Evolutionary conservation across 1,140 invertebrate species (phyloP), one percentile per base, ranked within the genome.

Genomic region (Reticulitermes speratus): DNA sequence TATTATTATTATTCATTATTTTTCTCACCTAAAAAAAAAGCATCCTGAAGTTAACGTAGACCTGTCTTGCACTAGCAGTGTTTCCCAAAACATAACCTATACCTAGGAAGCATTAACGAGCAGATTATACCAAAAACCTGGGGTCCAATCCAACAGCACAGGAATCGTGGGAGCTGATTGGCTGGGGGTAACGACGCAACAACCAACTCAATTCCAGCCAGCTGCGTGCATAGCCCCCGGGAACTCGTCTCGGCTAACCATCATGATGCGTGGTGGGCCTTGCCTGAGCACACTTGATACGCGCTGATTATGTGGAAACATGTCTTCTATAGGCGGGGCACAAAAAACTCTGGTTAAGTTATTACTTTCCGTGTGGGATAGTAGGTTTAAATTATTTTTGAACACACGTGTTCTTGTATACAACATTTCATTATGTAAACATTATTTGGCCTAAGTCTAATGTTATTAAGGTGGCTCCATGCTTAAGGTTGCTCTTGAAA

Each of bases 321-420:
- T 75, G 65, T 75, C 65, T 75, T n/a, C 65, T 30, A 75, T 9
- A 75, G 65, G 65, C 14, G 25, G 65, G 16, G 65, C 65, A 30
- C 65, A 75, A 75, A 75, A 75, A 75, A 65, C 59, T 30, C 14
- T 75, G 65, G 65, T 75, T 75, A 75, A 75, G 65, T 75, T 75
- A 75, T 75, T 75, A 75, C n/a, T 30, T 30, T 75, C 65, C 14
- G 25, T 75, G n/a, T 30, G n/a, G 65, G 65, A 75, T 30, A 75
- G 65, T 75, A 6, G 0, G 65, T 6, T 25, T 75, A 25, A 75
- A 75, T 75, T 75, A 30, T 75, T 75, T 75, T 25, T 75, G 65
- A 75, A 75, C 52, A 55, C 52, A 21, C 19, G 14, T 21, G 16
- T 55, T 55, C 52, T 16, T 16, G 52, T 55, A 55, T 55, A 48